Conservation (phyloP, 2,797 vertebrate species). For the Morus bassanus region DNA sequence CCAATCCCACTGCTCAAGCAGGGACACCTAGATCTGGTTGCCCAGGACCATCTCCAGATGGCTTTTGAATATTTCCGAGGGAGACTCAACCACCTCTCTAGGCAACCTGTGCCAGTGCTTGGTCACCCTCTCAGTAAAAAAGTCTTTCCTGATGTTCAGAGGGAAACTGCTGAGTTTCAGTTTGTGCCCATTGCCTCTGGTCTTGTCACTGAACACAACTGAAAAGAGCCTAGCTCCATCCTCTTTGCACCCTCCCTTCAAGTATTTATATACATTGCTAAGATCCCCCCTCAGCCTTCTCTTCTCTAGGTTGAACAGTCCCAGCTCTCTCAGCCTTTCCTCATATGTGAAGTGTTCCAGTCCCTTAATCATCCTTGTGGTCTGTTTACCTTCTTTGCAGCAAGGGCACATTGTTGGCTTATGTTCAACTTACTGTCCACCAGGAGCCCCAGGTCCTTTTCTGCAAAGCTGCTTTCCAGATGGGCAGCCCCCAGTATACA, state of each 20-base stretch:
- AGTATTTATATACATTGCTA: not conserved
- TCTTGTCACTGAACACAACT: not conserved
- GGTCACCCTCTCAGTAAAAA: not conserved
- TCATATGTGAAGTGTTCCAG: not conserved
- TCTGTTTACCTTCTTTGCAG: not conserved
- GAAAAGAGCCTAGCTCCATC: not conserved
- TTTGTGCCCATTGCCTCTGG: not conserved
- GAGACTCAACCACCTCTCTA: not conserved
- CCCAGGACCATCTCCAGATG: not conserved
- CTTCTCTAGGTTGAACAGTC: not conserved
- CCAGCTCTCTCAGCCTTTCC: not conserved
- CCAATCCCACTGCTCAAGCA: not conserved
- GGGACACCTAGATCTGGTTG: fast-evolving
- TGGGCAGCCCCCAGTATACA: not conserved
- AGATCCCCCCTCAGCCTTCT: not conserved
- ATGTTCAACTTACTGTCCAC: not conserved
- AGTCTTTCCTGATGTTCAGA: not conserved
- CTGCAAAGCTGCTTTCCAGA: not conserved
- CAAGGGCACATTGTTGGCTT: not conserved
- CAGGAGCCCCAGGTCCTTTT: not conserved
- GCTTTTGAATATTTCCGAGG: not conserved
- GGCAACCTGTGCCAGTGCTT: not conserved
- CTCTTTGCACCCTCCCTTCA: not conserved
- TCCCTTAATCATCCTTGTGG: not conserved
- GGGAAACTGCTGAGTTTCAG: not conserved